Evolutionary conservation across 2,888 invertebrate genomes (phyloP), one percentile per base, ranked within the genome.

Genomic region (Nysson spinosus): DNA sequence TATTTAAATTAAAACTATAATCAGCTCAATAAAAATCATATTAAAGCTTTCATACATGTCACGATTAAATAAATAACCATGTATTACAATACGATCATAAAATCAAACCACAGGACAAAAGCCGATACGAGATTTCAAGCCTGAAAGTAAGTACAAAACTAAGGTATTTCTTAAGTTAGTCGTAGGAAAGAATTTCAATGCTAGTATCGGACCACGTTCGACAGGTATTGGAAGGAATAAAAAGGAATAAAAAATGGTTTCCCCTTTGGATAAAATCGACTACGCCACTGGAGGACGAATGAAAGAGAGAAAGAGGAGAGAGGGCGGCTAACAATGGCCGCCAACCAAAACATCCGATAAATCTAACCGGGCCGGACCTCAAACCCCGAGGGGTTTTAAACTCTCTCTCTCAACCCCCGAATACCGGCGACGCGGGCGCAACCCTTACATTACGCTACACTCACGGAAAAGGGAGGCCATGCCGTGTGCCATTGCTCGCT

Each of bases 301-400:
- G 62, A 72, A 69, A 62, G 65, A 69, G 52, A 71, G 75, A 72
- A 65, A 61, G 64, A 40, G 39, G 54, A 76, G 72, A 79, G 77
- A 78, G 80, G 80, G 74, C 73, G 73, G 80, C 80, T 84, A 85
- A 86, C 86, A 86, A 87, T 87, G 87, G 86, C 86, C 85, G 87
- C 86, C 86, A 84, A 87, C 87, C 87, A 86, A 87, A 87, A 87
- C 87, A 87, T 87, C 85, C 87, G 87, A 87, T 87, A 87, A 87
- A 87, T 87, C 87, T 87, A 86, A 84, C 85, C 83, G 83, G 82
- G 76, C 83, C 80, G 83, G 83, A 83, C 84, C 85, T 85, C 84
- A 83, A 85, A 82, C 84, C 85, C 84, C 85, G 74, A 79, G 84
- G 85, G 86, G 79, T 85, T 85, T 87, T 85, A 85, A 86, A 86